Base-by-base conservation (phyloP, 2,113 vertebrate genomes). In the Phocoena phocoena region DNA sequence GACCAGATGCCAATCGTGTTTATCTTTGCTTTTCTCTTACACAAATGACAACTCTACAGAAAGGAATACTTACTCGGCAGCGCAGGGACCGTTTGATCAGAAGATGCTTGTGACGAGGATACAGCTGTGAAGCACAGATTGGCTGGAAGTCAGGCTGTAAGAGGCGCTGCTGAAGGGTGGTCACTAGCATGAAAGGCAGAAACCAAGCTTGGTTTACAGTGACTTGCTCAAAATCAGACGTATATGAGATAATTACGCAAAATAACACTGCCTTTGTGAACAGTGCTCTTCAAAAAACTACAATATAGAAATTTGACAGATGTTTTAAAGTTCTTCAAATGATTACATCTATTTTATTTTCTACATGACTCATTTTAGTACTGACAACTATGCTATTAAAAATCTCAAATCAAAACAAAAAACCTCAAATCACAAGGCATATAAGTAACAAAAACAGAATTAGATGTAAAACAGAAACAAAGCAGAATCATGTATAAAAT, bases 21-120 rank as follows among this genome's bases (percentile, higher is more conserved):
- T 44, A 62, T 65, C 83, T 91, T 8, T 84, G 44, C 13, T 79
- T 88, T 88, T 91, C 91, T 90, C 47, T 47, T 17, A 8, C 60
- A 89, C 26, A 79, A 79, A 89, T 8, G 8, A 26, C 18, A 88
- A 0, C 3, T 76, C 44, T 38, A 36, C 21, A 36, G 55, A 31
- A 26, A 0, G 3, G 36, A 71, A 8, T 60, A 98, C 99, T 85
- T 93, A 99, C 99, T 98, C 99, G 99, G 97, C 99, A 99, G 97
- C 99, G 99, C 97, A 99, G 99, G 0, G 99, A 99, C 84, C 99
- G 99, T 97, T 99, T 99, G 98, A 99, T 99, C 97, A 99, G 98
- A 90, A 99, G 99, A 96, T 99, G 99, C 94, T 99, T 99, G 97
- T 99, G 99, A 94, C 99, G 99, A 41, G 99, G 99, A 97, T 99